phyloP scores from a whole-genome alignment of 2,113 vertebrate species.

The Actinemys pallida region DNA sequence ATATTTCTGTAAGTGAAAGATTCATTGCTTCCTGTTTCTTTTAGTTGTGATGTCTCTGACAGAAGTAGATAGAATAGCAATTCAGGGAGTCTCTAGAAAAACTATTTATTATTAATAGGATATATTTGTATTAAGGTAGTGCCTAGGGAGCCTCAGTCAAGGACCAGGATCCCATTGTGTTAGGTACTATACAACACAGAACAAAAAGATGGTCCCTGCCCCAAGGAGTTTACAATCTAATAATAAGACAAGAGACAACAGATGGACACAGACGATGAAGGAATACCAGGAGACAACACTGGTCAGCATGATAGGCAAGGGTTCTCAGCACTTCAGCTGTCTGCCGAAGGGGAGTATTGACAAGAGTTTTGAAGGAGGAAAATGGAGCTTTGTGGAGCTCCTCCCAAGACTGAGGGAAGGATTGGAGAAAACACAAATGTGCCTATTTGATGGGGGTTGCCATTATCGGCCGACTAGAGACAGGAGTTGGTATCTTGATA shows the following conservation, averaged over 20 bases:
- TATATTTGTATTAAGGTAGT: not conserved
- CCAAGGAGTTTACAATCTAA: not conserved
- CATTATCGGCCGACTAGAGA: not conserved
- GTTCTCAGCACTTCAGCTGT: not conserved
- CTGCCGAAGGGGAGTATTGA: not conserved
- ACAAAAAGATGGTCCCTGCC: not conserved
- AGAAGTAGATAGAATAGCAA: not conserved
- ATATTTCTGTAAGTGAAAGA: not conserved
- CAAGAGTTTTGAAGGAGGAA: not conserved
- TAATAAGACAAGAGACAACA: not conserved
- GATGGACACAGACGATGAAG: not conserved
- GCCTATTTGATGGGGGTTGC: not conserved
- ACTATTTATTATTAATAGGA: not conserved
- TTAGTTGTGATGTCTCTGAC: not conserved
- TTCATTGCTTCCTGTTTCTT: not conserved
- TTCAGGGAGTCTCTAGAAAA: not conserved
- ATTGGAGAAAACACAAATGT: not conserved
- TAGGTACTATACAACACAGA: not conserved
- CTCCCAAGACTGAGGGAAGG: not conserved
- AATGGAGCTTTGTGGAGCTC: not conserved
- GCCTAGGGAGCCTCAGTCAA: not conserved
- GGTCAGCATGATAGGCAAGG: rapidly evolving
- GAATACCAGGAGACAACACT: not conserved
- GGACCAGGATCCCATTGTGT: not conserved
- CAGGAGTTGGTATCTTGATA: not conserved